Evolutionary conservation across 1,140 invertebrate genomes (phyloP).

Genomic region (Polypedilum vanderplanki): DNA sequence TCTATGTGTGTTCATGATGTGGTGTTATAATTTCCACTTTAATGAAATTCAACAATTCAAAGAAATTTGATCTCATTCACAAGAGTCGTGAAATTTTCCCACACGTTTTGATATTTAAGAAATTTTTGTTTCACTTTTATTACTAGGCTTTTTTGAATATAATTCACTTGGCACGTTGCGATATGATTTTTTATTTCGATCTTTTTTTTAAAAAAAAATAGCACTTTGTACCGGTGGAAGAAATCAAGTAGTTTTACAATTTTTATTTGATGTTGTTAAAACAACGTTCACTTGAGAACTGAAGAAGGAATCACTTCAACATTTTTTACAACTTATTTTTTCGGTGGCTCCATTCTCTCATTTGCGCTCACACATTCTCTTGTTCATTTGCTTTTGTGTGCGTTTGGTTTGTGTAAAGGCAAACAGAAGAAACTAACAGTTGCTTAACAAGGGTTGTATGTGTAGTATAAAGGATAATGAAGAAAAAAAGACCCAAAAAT

Average conservation of each 20-base stretch:
- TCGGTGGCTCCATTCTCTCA: slow-evolving; percentile 5
- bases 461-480: not conserved
- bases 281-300: slow-evolving; percentile 22
- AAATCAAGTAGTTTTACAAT: not conserved
- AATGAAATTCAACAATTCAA: slow-evolving; percentile 2
- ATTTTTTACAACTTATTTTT: slow-evolving; percentile 9
- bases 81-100: slow-evolving; percentile 22
- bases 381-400: not conserved
- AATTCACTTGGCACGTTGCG: not conserved
- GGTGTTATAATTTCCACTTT: slow-evolving; percentile 15
- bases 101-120: not conserved
- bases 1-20: not conserved
- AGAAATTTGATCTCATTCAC: slow-evolving; percentile 12
- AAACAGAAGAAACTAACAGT: slow-evolving; percentile 1
- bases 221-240: not conserved
- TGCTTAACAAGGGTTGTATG: not conserved
- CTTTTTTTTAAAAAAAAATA: not conserved
- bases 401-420: not conserved
- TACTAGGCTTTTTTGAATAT: not conserved
- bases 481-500: not conserved
- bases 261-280: not conserved
- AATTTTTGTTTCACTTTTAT: not conserved
- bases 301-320: slow-evolving; percentile 21
- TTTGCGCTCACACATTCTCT: not conserved
- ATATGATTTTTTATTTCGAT: not conserved